Evolutionary conservation across 2,888 invertebrate genomes (phyloP).

Genomic region (Criorhina ranunculi): DNA sequence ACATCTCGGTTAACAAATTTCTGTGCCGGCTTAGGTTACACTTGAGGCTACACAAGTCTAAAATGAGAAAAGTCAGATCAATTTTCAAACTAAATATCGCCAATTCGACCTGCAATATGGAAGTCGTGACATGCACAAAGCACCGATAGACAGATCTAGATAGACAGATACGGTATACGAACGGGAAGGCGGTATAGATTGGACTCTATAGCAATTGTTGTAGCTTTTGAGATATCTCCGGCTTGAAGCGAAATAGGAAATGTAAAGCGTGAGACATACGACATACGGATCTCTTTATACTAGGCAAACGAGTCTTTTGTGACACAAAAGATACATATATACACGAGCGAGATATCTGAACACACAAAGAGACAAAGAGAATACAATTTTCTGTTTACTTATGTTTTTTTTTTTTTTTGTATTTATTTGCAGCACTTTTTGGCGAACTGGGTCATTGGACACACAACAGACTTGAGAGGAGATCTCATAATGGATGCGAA

Average conservation of each 20-base stretch:
- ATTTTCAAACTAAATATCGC: slow-evolving; percentile 53
- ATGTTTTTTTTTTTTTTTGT: slow-evolving; percentile 25
- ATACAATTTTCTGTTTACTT: slow-evolving; percentile 4
- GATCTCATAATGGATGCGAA: slow-evolving; percentile 59
- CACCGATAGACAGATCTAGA: slow-evolving; percentile 63
- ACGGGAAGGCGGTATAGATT: slow-evolving; percentile 8
- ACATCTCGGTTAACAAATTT: slow-evolving; percentile 60
- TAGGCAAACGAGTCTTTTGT: slow-evolving; percentile 65
- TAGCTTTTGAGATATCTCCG: slow-evolving; percentile 40
- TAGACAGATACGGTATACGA: slow-evolving; percentile 25
- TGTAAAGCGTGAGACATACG: slow-evolving; percentile 29
- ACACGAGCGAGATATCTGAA: slow-evolving; percentile 26
- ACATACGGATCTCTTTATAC: slow-evolving; percentile 18
- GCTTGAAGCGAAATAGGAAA: slow-evolving; percentile 60
- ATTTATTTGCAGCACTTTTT: slow-evolving; percentile 63
- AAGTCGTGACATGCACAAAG: slow-evolving; percentile 71
- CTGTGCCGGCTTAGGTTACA: slow-evolving; percentile 19
- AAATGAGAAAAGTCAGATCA: slow-evolving; percentile 36
- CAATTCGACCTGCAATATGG: slow-evolving; percentile 56
- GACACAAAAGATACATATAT: slow-evolving; percentile 50
- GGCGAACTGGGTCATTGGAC: slow-evolving; percentile 72
- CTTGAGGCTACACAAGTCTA: slow-evolving; percentile 3
- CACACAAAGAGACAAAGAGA: slow-evolving; percentile 67
- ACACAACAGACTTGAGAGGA: slow-evolving; percentile 46
- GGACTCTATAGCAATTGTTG: slow-evolving; percentile 40